phyloP scores from a whole-genome alignment of 2,113 vertebrate species.

The Ceyx melanurus region DNA sequence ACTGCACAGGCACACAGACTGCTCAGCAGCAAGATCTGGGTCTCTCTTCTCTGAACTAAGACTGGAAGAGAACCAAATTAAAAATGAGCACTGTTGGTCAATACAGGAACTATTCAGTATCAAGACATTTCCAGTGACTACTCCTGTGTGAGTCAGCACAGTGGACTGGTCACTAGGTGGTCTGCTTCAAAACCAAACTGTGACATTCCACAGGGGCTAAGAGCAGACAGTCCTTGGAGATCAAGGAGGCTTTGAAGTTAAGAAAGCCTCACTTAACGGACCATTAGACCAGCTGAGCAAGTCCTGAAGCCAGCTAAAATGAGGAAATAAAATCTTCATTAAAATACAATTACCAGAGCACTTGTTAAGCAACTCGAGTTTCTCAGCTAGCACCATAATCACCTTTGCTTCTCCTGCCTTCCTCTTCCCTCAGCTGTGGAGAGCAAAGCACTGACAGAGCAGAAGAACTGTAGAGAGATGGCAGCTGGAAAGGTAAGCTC shows the following conservation, averaged over 20 bases:
- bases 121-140: neutral
- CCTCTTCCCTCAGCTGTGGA: neutral
- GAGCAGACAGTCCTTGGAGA: neutral
- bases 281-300: neutral
- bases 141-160: neutral
- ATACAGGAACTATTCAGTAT: neutral
- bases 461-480: neutral
- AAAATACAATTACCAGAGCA: neutral
- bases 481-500: neutral
- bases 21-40: neutral
- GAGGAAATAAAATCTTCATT: neutral
- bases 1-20: neutral
- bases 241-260: neutral
- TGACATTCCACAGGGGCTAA: neutral
- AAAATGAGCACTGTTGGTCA: neutral
- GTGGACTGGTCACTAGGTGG: neutral
- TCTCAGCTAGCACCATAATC: neutral
- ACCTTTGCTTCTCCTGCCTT: neutral
- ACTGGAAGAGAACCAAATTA: neutral
- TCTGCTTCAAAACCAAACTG: neutral
- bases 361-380: accelerated
- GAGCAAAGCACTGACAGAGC: neutral
- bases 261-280: neutral
- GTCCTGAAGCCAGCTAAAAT: neutral
- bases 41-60: neutral